Base-by-base conservation (phyloP, 1,140 invertebrate genomes). In the Formica selysi region DNA sequence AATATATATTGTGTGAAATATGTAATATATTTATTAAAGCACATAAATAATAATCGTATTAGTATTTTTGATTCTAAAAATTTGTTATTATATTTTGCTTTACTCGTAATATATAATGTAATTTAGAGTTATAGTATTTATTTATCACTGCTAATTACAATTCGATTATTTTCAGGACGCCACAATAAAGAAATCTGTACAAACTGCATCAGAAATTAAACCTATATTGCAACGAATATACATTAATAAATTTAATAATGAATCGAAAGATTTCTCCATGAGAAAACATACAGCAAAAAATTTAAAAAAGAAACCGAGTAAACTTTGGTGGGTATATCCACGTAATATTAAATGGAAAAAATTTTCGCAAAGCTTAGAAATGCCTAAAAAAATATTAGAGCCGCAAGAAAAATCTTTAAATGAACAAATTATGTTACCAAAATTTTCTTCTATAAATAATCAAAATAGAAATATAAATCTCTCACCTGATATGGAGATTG, bases 121-220 rank as follows among this genome's bases (percentile, higher is more conserved):
- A 41, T 61, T 41, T 19, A 22, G 8, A 59, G 1, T 41, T 62
- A n/a, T 1, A 48, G 32, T 32, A 1, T 51, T 78, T 32, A 41
- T 64, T 48, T 26, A 41, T 16, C 44, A 26, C 6, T 13, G 6
- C 16, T 76, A 38, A 76, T 76, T 38, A 41, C 22, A 51, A 51
- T 3, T 51, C 7, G 29, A 57, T 80, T 36, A 71, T 80, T 80
- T 80, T 4, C 78, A 80, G 78, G 36, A 80, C n/a, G 41, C 16
- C 22, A 10, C 57, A 59, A 38, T 38, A 11, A 44, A 68, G 16
- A 71, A 71, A 70, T 54, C 64, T 13, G 22, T 44, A 22, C 32
- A 80, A 71, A 51, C 48, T 71, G 65, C 65, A 41, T 41, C 78
- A n/a, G 44, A 80, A 22, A 70, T 57, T 57, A 71, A 80, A 5